Evolutionary conservation across 2,113 vertebrate species (phyloP).

Genomic region (Nycticryphes semicollaris): DNA sequence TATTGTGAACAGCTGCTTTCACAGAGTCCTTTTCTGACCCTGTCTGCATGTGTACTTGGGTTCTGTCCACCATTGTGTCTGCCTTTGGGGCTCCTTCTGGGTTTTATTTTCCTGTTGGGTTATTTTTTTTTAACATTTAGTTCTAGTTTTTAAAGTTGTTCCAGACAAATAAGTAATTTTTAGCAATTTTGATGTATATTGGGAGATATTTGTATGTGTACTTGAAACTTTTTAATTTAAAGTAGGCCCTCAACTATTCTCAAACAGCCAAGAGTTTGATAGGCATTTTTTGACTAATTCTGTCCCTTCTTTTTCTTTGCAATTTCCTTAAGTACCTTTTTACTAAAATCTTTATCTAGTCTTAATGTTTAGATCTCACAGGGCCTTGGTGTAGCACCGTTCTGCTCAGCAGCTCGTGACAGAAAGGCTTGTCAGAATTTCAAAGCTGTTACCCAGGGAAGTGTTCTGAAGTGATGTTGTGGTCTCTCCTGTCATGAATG

Average conservation of each 20-base stretch:
- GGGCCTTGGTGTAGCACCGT: not conserved
- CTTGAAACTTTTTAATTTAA: not conserved
- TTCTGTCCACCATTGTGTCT: slow-evolving; percentile 9
- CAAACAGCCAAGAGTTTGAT: not conserved
- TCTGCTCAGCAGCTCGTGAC: not conserved
- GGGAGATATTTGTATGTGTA: not conserved
- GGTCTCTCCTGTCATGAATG: not conserved
- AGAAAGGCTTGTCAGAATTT: not conserved
- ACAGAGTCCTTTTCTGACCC: slow-evolving; percentile 28
- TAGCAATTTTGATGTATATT: not conserved
- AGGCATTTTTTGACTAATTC: not conserved
- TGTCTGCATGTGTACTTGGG: slow-evolving; percentile 14
- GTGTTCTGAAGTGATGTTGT: not conserved
- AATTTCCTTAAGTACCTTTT: not conserved
- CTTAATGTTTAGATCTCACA: not conserved
- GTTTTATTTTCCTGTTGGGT: not conserved
- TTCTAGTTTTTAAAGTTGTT: not conserved
- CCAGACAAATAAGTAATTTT: not conserved
- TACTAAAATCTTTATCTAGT: not conserved
- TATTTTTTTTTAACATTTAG: not conserved
- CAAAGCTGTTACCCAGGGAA: not conserved
- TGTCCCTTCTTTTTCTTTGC: not conserved
- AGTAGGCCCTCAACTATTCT: not conserved
- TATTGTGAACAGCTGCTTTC: slow-evolving; percentile 67
- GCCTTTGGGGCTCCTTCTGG: not conserved